Evolutionary conservation across 2,113 vertebrate genomes (phyloP).

Genomic region (Micromys minutus): DNA sequence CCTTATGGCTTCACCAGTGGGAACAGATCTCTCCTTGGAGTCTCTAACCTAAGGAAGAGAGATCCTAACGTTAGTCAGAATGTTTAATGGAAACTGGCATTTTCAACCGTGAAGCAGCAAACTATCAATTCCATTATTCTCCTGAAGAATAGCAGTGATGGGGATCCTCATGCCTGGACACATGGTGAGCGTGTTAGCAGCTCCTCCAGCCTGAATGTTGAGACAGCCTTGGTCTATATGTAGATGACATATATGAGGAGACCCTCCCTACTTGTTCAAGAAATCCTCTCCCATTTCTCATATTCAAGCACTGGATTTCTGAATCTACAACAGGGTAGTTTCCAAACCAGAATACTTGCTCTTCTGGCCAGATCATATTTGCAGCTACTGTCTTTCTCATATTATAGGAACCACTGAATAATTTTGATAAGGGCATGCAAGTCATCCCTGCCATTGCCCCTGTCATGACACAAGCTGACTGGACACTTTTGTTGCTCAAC

Average conservation of each 20-base stretch:
- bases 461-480: not conserved
- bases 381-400: not conserved
- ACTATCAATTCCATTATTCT: conserved; percentile 1
- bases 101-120: not conserved
- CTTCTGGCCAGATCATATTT: not conserved
- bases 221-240: not conserved
- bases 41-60: conserved; percentile 32
- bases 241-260: not conserved
- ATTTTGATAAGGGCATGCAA: not conserved
- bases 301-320: not conserved
- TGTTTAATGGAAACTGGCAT: conserved; percentile 24
- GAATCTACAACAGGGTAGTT: not conserved
- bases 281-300: not conserved
- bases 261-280: not conserved
- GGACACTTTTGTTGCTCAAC: not conserved
- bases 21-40: conserved; percentile 53
- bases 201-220: not conserved
- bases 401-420: not conserved
- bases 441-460: not conserved
- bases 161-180: not conserved
- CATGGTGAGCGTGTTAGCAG: not conserved
- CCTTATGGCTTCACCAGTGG: conserved; percentile 20
- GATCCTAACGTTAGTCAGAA: not conserved
- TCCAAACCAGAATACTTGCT: not conserved
- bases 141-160: not conserved